Conservation (phyloP, 1,140 invertebrate species). For the Penaeus vannamei region DNA sequence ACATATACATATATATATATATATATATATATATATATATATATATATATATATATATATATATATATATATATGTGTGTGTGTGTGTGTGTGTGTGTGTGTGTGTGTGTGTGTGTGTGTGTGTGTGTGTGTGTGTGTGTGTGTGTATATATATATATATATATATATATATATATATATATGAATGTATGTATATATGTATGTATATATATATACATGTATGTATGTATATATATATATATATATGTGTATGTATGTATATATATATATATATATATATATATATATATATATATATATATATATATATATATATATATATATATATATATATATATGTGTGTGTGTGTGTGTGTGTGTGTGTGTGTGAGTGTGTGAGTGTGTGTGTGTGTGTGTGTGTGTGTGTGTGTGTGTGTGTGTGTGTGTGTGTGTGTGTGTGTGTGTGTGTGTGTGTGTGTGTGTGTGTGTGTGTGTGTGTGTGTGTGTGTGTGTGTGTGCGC, state of each 20-base stretch:
- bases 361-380: no score
- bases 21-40: not conserved
- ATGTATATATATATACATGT: slow-evolving; percentile 30
- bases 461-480: not conserved
- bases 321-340: not conserved
- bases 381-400: not conserved
- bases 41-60: not conserved
- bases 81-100: no score
- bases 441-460: no score
- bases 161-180: slow-evolving; percentile 34
- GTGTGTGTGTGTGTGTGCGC: not conserved
- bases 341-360: not conserved
- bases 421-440: not conserved
- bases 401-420: not conserved
- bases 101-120: not conserved
- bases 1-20: not conserved
- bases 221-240: slow-evolving; percentile 19
- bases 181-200: slow-evolving; percentile 13
- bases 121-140: not conserved
- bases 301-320: not conserved
- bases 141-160: slow-evolving; percentile 15
- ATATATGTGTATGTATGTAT: slow-evolving; percentile 5
- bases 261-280: slow-evolving; percentile 34
- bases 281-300: slow-evolving; percentile 1
- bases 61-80: not conserved